Base-by-base conservation (phyloP, 2,888 invertebrate genomes). In the Tipula unca region DNA sequence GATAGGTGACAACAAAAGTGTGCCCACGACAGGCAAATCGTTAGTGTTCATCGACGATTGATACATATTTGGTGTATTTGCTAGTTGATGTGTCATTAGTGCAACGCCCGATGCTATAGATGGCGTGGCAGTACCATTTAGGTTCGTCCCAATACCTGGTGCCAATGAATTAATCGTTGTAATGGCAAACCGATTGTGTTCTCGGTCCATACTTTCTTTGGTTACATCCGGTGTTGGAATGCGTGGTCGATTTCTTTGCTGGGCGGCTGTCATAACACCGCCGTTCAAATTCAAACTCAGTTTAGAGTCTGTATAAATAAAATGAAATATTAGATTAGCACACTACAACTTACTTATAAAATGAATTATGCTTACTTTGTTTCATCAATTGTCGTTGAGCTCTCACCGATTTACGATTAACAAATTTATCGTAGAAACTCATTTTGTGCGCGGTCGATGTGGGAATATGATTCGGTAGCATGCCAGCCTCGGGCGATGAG, bases 141-240 rank as follows among this genome's bases (percentile, higher is more conserved):
- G 8, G 0, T 85, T 25, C 29, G 86, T 85, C 86, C 86, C 88
- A 87, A 88, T 88, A 86, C 93, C 92, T 85, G 90, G 85, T 39
- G 86, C 82, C 29, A 84, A 29, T n/a, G 87, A 90, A 91, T 90
- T 87, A 91, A 91, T 90, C 25, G 86, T 87, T 29, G 86, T 86
- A 4, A 86, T 85, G 25, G 93, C 85, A 82, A 88, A 87, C 54
- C 87, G 90, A 86, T 94, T 92, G 89, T 93, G 93, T 88, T 95
- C 95, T 86, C 94, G 93, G 88, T 95, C 95, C 86, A 94, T 92
- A 29, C 94, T 93, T 90, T 96, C 96, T 90, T 96, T 96, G 39
- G 95, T 94, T 6, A 96, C 96, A 89, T 97, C 97, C 0, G 97
- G 97, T 6, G 97, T 97, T 54, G 97, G 97, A 88, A 97, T 96